Evolutionary conservation across 2,888 invertebrate genomes (phyloP).

Genomic region (Beris chalybata): DNA sequence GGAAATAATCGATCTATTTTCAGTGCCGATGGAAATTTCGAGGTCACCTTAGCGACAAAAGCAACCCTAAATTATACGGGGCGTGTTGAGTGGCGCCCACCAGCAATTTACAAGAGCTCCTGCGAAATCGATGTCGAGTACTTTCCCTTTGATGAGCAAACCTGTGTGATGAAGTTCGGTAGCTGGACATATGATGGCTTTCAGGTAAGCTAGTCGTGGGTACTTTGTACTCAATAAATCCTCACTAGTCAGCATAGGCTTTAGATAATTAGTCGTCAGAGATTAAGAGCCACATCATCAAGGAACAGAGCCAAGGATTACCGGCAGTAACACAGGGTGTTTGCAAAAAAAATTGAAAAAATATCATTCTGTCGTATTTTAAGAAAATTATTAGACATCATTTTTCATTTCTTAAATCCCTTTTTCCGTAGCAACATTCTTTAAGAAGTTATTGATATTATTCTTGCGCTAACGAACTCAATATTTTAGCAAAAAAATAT

Average conservation of each 20-base stretch:
- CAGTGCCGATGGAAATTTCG: slow-evolving; percentile 84
- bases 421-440: no score
- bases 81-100: slow-evolving; percentile 86
- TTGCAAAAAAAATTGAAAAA: no score
- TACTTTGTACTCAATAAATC: not conserved
- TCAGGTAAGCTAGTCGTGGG: slow-evolving; percentile 60
- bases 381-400: no score
- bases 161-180: slow-evolving; percentile 85
- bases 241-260: not conserved
- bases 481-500: no score
- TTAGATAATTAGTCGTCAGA: no score
- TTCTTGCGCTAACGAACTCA: no score
- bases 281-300: no score
- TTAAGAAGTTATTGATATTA: no score
- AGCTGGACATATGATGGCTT: slow-evolving; percentile 83
- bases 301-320: no score
- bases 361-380: no score
- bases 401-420: no score
- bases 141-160: slow-evolving; percentile 85
- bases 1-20: slow-evolving; percentile 13
- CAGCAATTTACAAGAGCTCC: slow-evolving; percentile 87
- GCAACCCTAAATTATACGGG: slow-evolving; percentile 80
- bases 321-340: no score
- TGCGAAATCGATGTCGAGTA: slow-evolving; percentile 86
- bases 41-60: slow-evolving; percentile 80